These are phyloP conservation scores for Scomber japonicus DNA, from an alignment of 2,113 vertebrate genomes.

Conservation along the genomic window DNA sequence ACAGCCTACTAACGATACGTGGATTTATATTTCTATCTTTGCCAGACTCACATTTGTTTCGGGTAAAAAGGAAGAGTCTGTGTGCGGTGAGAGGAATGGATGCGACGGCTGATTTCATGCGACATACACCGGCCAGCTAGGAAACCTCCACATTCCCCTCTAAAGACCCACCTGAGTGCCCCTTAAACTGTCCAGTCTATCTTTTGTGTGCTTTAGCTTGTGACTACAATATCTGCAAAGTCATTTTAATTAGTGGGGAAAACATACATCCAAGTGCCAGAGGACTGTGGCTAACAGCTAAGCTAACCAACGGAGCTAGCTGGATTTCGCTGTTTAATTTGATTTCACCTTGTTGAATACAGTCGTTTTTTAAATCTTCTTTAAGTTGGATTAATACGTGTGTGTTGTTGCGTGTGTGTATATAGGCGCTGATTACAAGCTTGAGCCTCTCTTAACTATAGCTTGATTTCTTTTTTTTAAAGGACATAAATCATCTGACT, in stretches of 20 bases:
- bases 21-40: not conserved
- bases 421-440: not conserved
- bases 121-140: slow-evolving; percentile 71
- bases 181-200: not conserved
- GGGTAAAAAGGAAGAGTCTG: slow-evolving; percentile 22
- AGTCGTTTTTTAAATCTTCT: not conserved
- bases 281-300: not conserved
- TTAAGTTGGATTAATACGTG: not conserved
- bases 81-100: slow-evolving; percentile 57
- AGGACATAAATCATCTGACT: slow-evolving; percentile 70
- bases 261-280: not conserved
- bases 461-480: slow-evolving; percentile 33
- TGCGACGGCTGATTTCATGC: slow-evolving; percentile 69
- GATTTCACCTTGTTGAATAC: not conserved
- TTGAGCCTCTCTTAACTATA: not conserved
- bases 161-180: slow-evolving; percentile 16
- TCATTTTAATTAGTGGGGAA: not conserved
- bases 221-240: not conserved
- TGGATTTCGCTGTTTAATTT: slow-evolving; percentile 44
- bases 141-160: slow-evolving; percentile 22
- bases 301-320: slow-evolving; percentile 57
- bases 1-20: not conserved
- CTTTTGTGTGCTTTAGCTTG: not conserved
- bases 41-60: not conserved
- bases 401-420: too few species aligned